phyloP scores from a whole-genome alignment of 2,888 invertebrate species.

The Brachyptera putata region DNA sequence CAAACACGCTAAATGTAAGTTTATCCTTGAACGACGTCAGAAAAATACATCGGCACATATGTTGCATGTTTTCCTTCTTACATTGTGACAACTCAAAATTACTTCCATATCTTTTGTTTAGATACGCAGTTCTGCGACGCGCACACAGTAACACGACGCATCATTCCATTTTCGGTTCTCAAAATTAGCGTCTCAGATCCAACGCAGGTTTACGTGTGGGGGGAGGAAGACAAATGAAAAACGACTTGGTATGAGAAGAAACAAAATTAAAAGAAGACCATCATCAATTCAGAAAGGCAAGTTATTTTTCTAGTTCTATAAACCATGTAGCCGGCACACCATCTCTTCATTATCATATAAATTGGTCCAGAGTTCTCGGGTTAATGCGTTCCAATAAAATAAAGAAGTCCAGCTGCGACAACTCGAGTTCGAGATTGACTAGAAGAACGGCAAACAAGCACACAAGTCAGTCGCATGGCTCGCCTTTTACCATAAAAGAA shows the following conservation, averaged over 20 bases:
- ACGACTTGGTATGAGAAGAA: not conserved
- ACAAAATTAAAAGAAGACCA: constrained; percentile 21
- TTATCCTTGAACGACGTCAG: too few relatives aligned
- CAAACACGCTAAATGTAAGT: too few relatives aligned
- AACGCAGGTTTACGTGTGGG: not conserved
- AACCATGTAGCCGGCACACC: constrained; percentile 18
- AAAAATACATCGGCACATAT: too few relatives aligned
- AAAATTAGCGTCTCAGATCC: too few relatives aligned
- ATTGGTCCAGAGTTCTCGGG: constrained; percentile 26
- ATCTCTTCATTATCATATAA: constrained; percentile 32
- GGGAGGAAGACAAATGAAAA: not conserved
- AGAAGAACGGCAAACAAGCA: not conserved
- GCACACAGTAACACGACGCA: too few relatives aligned
- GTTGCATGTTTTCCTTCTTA: too few relatives aligned
- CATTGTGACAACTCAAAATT: too few relatives aligned
- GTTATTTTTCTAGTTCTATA: constrained; percentile 27
- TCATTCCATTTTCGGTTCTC: too few relatives aligned
- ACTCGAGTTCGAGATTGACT: constrained; percentile 14
- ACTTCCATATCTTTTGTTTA: too few relatives aligned
- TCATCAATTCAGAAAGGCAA: constrained; percentile 24
- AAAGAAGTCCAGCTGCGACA: constrained; percentile 17
- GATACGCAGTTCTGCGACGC: too few relatives aligned
- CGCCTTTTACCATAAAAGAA: not conserved
- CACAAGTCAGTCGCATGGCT: not conserved
- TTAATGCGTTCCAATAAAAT: constrained; percentile 29